Evolutionary conservation across 2,888 invertebrate genomes (phyloP).

Genomic region (Clitarchus hookeri): DNA sequence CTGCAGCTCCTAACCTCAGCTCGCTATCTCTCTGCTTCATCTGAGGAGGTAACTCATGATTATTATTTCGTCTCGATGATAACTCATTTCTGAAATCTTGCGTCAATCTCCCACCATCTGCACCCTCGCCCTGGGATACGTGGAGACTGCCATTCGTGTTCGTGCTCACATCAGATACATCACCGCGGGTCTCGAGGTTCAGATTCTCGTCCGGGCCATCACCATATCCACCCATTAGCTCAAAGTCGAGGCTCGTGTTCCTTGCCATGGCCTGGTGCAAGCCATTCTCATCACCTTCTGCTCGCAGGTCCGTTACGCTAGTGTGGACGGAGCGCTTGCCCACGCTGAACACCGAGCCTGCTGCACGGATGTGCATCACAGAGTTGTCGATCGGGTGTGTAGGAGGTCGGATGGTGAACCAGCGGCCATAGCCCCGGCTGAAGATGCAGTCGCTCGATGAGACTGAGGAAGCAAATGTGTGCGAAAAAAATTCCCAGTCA

Average conservation of each 20-base stretch:
- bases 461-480: slow-evolving; percentile 4
- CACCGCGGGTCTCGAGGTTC: slow-evolving; percentile 23
- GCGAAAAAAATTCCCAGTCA: neutral
- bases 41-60: neutral
- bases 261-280: neutral
- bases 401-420: slow-evolving; percentile 49
- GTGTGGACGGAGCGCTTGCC: slow-evolving; percentile 44
- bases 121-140: neutral
- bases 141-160: too few species aligned
- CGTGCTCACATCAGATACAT: neutral
- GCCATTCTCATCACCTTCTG: slow-evolving; percentile 26
- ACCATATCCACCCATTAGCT: neutral
- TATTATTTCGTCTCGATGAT: slow-evolving; percentile 26
- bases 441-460: slow-evolving; percentile 50
- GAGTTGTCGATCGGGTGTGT: slow-evolving; percentile 51
- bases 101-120: neutral
- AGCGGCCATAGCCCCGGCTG: slow-evolving; percentile 50
- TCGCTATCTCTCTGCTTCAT: neutral
- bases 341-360: slow-evolving; percentile 51
- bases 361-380: slow-evolving; percentile 52
- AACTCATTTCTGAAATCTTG: neutral
- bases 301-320: slow-evolving; percentile 39
- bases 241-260: slow-evolving; percentile 22
- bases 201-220: neutral
- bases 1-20: slow-evolving; percentile 10